Percentiles rank a stretch among this genome's conserved stretches.
These are phyloP conservation scores for Phortica magna DNA, from an alignment of 2,888 invertebrate species.

Conservation along the genomic window DNA sequence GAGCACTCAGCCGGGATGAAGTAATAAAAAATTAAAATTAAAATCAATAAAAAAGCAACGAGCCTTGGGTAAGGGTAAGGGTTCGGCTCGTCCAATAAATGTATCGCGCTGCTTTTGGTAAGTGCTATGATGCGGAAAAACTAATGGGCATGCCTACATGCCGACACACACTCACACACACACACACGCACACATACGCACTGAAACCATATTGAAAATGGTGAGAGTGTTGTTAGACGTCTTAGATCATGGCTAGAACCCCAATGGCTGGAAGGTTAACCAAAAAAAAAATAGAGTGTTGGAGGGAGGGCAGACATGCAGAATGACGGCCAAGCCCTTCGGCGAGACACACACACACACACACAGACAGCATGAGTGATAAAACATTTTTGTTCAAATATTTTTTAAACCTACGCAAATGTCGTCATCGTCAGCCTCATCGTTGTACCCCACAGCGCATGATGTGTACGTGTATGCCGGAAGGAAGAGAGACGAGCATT, in stretches of 20 bases:
- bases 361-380: neutral
- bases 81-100: neutral
- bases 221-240: too few species aligned
- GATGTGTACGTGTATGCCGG: constrained; percentile 14
- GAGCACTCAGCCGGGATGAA: neutral
- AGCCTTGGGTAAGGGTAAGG: neutral
- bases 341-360: neutral
- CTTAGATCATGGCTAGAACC: constrained; percentile 11
- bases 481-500: neutral
- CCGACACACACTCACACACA: constrained; percentile 3
- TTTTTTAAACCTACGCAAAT: constrained; percentile 31
- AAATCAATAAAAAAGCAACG: constrained; percentile 26
- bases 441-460: neutral
- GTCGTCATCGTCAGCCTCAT: constrained; percentile 3
- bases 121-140: constrained; percentile 32
- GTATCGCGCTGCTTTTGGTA: neutral
- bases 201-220: too few species aligned
- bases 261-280: constrained; percentile 3
- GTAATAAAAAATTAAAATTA: constrained; percentile 27
- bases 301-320: too few species aligned
- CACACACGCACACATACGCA: constrained; percentile 5
- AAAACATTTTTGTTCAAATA: constrained; percentile 19
- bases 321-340: too few species aligned
- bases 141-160: constrained; percentile 31
- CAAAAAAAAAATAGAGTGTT: neutral